phyloP scores from a whole-genome alignment of 1,140 invertebrate genomes.

The Cotesia vestalis region DNA sequence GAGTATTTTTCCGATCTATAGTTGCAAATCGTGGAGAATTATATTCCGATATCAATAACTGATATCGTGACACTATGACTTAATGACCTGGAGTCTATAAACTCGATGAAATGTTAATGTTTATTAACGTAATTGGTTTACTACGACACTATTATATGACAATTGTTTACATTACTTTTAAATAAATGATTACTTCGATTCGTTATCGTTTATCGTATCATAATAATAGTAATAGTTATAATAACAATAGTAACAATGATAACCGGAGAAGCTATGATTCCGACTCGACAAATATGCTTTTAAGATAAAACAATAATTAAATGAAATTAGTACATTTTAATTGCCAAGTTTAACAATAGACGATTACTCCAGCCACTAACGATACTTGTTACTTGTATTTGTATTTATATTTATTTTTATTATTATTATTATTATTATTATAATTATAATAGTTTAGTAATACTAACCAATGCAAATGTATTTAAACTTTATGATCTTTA shows the following conservation, averaged over 20 bases:
- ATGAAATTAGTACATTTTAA: slow-evolving; percentile 12
- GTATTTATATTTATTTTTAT: neutral
- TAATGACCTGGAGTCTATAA: slow-evolving; percentile 17
- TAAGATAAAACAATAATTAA: slow-evolving; percentile 13
- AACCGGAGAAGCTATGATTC: no score
- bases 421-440: no score
- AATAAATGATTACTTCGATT: neutral
- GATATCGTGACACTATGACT: slow-evolving; percentile 34
- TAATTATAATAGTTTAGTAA: no score
- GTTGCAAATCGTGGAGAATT: slow-evolving; percentile 38
- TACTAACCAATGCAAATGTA: neutral
- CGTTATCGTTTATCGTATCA: neutral
- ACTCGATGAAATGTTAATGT: slow-evolving; percentile 2
- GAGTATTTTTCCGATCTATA: slow-evolving; percentile 5
- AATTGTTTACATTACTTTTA: slow-evolving; percentile 14
- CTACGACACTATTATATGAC: slow-evolving; percentile 15
- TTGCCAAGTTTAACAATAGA: neutral
- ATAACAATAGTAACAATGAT: no score
- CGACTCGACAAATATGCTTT: neutral
- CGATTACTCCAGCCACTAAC: neutral
- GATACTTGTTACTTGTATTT: neutral
- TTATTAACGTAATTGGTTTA: slow-evolving; percentile 14
- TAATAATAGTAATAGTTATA: neutral
- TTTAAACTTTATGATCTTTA: neutral
- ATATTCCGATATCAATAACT: slow-evolving; percentile 42